These are phyloP conservation scores for Penelope pileata DNA, from an alignment of 2,113 vertebrate genomes.

Conservation along the genomic window DNA sequence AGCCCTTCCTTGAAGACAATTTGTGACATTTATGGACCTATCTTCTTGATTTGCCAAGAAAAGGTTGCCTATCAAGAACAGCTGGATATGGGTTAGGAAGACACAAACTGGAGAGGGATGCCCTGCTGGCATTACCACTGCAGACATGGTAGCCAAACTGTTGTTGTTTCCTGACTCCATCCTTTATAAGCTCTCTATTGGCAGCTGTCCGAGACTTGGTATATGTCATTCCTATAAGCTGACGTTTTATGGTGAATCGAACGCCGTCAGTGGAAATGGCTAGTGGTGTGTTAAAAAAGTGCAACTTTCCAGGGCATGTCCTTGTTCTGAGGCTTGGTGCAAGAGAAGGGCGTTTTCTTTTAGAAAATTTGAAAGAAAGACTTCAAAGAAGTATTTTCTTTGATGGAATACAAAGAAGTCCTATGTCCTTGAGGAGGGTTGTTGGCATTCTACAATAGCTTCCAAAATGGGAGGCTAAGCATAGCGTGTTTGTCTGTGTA, in stretches of 20 bases:
- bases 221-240: neutral
- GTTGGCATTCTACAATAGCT: neutral
- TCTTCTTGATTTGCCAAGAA: neutral
- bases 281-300: neutral
- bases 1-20: neutral
- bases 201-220: neutral
- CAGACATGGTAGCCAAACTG: neutral
- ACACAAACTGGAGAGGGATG: neutral
- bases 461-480: neutral
- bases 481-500: rapidly evolving
- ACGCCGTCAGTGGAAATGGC: neutral
- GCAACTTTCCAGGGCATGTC: neutral
- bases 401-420: slow-evolving; percentile 28
- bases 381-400: slow-evolving; percentile 31
- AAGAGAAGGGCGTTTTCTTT: neutral
- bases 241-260: neutral
- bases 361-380: neutral
- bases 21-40: neutral
- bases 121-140: neutral
- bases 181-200: neutral
- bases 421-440: slow-evolving; percentile 1
- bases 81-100: rapidly evolving
- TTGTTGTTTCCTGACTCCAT: neutral
- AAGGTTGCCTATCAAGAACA: neutral
- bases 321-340: neutral